phyloP scores from a whole-genome alignment of 2,797 vertebrate genomes.

The Fratercula arctica region DNA sequence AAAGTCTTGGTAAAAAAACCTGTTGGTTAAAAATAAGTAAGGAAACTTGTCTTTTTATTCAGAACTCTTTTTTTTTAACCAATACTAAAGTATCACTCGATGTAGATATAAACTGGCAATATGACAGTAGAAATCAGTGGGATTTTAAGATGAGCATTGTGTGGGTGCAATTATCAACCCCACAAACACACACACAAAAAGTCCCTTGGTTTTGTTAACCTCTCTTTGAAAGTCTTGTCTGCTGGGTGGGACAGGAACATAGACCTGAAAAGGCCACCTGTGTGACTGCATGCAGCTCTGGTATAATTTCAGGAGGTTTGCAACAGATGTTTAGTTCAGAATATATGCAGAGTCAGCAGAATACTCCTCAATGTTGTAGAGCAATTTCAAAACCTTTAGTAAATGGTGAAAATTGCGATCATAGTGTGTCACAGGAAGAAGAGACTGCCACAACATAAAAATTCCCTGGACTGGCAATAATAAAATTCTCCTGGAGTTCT shows the following conservation, averaged over 20 bases:
- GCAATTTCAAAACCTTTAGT: neutral
- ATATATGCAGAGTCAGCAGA: neutral
- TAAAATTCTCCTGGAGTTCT: neutral
- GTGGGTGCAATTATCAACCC: neutral
- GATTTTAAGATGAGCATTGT: neutral
- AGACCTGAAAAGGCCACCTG: neutral
- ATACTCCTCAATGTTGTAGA: neutral
- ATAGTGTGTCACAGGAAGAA: neutral
- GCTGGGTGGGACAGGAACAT: neutral
- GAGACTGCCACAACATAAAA: neutral
- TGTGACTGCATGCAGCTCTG: neutral
- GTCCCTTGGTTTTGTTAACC: neutral
- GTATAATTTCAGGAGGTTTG: neutral
- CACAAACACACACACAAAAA: neutral
- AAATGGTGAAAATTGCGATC: neutral
- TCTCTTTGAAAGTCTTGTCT: neutral
- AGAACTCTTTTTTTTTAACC: neutral
- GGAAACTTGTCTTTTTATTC: neutral
- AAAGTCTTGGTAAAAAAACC: neutral
- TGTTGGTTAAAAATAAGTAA: neutral
- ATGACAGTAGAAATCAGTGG: neutral
- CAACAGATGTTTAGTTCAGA: neutral
- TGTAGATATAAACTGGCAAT: neutral
- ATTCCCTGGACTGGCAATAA: neutral
- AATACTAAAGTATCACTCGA: neutral